Evolutionary conservation across 30 jellyfish, hydroid and myxozoan species (phyloP).

Genomic region (Aurelia aurita): DNA sequence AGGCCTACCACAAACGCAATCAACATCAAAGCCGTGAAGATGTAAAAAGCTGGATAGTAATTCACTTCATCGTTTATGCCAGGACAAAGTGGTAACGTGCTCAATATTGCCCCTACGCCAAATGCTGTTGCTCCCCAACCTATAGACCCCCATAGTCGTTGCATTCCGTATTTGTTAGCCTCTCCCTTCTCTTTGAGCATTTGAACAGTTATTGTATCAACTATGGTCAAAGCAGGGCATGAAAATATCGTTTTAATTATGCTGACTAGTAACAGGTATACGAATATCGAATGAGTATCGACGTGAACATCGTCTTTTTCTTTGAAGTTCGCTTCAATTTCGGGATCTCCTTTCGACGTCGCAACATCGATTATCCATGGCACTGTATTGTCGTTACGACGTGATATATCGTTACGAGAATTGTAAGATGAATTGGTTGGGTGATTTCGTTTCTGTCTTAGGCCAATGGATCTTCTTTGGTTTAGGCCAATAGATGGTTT

Average conservation of each 20-base stretch:
- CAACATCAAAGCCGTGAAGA: conserved; percentile 77
- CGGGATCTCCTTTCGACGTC: conserved; percentile 57
- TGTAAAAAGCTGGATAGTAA: conserved; percentile 92
- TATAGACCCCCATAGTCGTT: conserved; percentile 94
- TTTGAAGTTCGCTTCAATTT: conserved; percentile 46
- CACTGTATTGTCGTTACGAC: conserved; percentile 41
- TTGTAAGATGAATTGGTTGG: conserved; percentile 20
- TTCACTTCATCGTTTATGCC: conserved; percentile 91
- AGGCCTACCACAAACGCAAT: conserved; percentile 82
- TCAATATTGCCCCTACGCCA: conserved; percentile 91
- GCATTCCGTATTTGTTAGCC: conserved; percentile 88
- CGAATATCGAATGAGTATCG: conserved; percentile 72
- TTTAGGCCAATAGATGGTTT: background rate
- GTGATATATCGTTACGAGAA: conserved; percentile 5
- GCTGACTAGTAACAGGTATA: conserved; percentile 77
- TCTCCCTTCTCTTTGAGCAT: conserved; percentile 78
- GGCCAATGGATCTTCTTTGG: background rate
- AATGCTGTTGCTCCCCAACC: conserved; percentile 95
- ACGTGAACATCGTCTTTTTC: conserved; percentile 74
- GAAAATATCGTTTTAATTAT: conserved; percentile 86
- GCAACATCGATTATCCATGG: conserved; percentile 89
- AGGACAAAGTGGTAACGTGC: conserved; percentile 88
- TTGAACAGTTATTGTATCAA: conserved; percentile 91
- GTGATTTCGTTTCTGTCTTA: background rate
- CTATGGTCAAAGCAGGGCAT: conserved; percentile 90